Evolutionary conservation across 1,140 invertebrate genomes (phyloP).

Genomic region (Rhysida immarginata): DNA sequence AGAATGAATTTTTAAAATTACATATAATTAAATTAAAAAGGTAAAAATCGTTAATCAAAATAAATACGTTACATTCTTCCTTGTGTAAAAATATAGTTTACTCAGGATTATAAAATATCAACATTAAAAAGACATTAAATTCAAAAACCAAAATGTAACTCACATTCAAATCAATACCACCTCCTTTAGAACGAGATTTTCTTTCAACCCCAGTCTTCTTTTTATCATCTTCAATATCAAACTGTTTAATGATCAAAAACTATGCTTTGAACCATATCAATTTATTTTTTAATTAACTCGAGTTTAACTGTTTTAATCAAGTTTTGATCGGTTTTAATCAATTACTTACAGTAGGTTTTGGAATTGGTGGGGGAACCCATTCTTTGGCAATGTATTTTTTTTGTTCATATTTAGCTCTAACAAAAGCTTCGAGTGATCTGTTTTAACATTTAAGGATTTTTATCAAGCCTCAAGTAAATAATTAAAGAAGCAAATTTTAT

Average conservation of each 20-base stretch:
- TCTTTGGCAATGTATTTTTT: constrained; percentile 95
- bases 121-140: constrained; percentile 4
- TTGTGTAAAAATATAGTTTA: constrained; percentile 17
- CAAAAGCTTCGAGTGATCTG: constrained; percentile 74
- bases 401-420: constrained; percentile 93
- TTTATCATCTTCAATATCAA: constrained; percentile 24
- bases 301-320: too few relatives aligned
- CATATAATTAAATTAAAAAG: too few relatives aligned
- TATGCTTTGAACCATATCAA: too few relatives aligned
- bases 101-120: constrained; percentile 17
- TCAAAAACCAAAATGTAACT: not conserved
- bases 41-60: too few relatives aligned
- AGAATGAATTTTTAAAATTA: too few relatives aligned
- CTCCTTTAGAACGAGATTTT: constrained; percentile 16
- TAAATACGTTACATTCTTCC: too few relatives aligned
- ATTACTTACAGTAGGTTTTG: constrained; percentile 37
- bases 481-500: not conserved
- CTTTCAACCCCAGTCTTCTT: constrained; percentile 23
- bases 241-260: too few relatives aligned
- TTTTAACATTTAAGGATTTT: too few relatives aligned
- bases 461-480: not conserved
- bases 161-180: not conserved
- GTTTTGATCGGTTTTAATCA: not conserved
- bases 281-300: constrained; percentile 1
- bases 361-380: constrained; percentile 74